Conservation (phyloP, 2,888 invertebrate genomes). For the Phlogophora meticulosa region DNA sequence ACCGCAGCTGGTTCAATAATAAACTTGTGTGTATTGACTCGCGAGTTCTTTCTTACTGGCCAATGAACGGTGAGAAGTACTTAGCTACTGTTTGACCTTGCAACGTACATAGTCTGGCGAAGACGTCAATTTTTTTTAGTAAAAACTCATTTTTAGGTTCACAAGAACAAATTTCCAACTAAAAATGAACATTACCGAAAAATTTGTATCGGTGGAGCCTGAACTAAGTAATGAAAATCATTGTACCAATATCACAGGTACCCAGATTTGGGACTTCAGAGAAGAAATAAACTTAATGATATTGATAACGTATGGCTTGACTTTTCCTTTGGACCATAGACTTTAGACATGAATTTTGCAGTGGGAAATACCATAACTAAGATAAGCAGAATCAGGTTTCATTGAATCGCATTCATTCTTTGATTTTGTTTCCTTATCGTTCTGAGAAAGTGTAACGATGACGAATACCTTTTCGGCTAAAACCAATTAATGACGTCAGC, state of each 20-base stretch:
- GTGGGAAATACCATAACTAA: slow-evolving; percentile 20
- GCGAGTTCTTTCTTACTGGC: slow-evolving; percentile 61
- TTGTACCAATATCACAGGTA: slow-evolving; percentile 24
- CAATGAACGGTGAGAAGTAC: slow-evolving; percentile 59
- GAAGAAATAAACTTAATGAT: not conserved
- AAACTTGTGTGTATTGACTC: slow-evolving; percentile 47
- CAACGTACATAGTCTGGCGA: slow-evolving; percentile 57
- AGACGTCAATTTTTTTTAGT: no score
- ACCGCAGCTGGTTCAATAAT: slow-evolving; percentile 60
- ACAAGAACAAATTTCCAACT: no score
- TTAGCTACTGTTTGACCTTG: slow-evolving; percentile 63
- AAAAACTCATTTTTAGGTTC: no score
- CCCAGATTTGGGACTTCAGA: slow-evolving; percentile 19
- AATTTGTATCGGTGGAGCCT: no score
- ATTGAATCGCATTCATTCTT: slow-evolving; percentile 20
- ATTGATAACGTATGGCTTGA: not conserved
- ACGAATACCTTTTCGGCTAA: slow-evolving; percentile 53
- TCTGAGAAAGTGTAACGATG: slow-evolving; percentile 51
- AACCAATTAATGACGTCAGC: slow-evolving; percentile 38
- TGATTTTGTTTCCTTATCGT: slow-evolving; percentile 39
- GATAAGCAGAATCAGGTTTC: not conserved
- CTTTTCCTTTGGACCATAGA: not conserved
- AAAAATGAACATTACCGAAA: no score
- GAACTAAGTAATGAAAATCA: no score
- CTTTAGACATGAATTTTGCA: no score